These are phyloP conservation scores for Baryphthengus martii DNA, from an alignment of 2,113 vertebrate genomes.

Conservation along the genomic window DNA sequence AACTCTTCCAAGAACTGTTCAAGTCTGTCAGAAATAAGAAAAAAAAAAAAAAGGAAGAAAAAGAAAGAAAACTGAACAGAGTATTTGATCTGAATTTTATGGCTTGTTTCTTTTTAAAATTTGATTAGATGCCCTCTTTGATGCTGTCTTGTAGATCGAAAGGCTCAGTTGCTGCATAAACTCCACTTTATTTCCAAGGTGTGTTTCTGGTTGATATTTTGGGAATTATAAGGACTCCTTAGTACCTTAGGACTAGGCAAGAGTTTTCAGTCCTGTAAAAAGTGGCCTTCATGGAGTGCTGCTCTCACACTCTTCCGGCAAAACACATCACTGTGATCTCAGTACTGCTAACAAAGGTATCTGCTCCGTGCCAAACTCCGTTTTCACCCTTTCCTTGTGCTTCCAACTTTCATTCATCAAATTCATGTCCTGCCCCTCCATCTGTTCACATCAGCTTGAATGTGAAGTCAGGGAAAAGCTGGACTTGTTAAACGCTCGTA, in stretches of 20 bases:
- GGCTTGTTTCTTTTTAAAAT: neutral
- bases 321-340: neutral
- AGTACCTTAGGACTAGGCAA: neutral
- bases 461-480: neutral
- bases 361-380: neutral
- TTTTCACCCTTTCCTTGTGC: neutral
- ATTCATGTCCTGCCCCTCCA: neutral
- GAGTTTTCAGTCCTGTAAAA: neutral
- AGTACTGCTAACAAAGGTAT: neutral
- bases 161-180: neutral
- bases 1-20: neutral
- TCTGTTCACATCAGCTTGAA: neutral
- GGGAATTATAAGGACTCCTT: neutral
- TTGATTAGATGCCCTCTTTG: neutral
- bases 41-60: too few relatives aligned
- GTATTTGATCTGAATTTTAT: neutral
- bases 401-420: neutral
- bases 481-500: accelerated
- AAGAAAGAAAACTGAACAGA: too few relatives aligned
- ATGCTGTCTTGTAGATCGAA: neutral
- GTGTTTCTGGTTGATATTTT: neutral
- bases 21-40: neutral
- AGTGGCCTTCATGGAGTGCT: neutral
- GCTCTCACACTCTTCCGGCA: neutral
- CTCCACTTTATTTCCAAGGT: neutral